A percentile compares a stretch with the other conserved stretches of the same genome.
Evolutionary conservation across 2,797 vertebrate genomes (phyloP).

Genomic region (Hapalemur alaotrensis): DNA sequence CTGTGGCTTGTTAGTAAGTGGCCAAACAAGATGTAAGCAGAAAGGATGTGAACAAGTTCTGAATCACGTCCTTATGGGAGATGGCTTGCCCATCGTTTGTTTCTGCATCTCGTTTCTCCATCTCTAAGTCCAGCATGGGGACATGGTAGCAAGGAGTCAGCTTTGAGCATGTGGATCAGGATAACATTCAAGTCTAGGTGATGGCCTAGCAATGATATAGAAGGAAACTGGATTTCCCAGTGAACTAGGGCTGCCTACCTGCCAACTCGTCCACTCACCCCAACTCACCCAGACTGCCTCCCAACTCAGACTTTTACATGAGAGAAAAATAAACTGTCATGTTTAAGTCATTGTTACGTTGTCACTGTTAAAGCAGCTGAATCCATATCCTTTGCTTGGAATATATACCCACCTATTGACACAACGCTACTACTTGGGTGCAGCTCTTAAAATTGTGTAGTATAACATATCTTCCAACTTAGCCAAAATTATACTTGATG

Average conservation of each 20-base stretch:
- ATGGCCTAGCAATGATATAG: not conserved
- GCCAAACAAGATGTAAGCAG: not conserved
- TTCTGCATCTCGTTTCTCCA: not conserved
- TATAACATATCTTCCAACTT: constrained; percentile 13
- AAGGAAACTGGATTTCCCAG: not conserved
- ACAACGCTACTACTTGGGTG: not conserved
- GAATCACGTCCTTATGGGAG: not conserved
- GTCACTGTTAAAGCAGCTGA: not conserved
- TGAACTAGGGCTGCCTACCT: not conserved
- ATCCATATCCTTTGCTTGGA: not conserved
- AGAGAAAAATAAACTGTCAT: not conserved
- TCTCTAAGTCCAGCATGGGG: not conserved
- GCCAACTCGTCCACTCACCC: not conserved
- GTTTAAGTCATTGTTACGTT: not conserved
- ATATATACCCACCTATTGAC: not conserved
- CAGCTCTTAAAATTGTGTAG: not conserved
- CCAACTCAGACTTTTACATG: not conserved
- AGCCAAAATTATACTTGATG: not conserved
- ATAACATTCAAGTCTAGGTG: not conserved
- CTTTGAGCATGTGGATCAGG: not conserved
- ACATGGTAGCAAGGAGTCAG: not conserved
- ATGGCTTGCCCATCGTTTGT: not conserved
- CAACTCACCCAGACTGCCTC: not conserved
- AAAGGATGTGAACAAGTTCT: not conserved
- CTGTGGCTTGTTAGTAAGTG: not conserved